Evolutionary conservation across 1,140 invertebrate genomes (phyloP), one percentile per base, ranked within the genome.

Genomic region (Penaeus vannamei): DNA sequence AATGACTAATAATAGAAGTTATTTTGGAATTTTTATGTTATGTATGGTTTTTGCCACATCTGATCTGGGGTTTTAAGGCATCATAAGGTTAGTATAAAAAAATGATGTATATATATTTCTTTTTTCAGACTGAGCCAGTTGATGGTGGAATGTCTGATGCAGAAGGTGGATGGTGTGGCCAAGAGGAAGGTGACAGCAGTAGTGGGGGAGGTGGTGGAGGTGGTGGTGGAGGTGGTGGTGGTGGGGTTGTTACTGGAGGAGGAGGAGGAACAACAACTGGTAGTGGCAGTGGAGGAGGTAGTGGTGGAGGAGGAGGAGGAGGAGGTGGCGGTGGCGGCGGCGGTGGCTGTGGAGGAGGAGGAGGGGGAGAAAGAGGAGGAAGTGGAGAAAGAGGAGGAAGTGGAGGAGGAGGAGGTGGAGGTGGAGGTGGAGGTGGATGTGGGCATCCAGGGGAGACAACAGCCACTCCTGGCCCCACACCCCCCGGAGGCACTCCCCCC

Each of bases 401-500:
- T 12, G 66, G 87, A 42, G 81, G 87, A 32, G 81, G 81, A 19
- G 82, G 87, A 7, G 81, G 87, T 22, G 62, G 66, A 29, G 66
- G 81, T 17, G 81, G 81, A 5, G 87, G 80, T 60, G 84, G 69
- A 23, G 84, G 84, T 32, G 72, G 85, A 23, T n/a, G 86, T 77
- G 59, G 77, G 79, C 53, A 61, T 20, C 81, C 59, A 23, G 85
- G 86, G 62, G 87, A 72, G 59, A 84, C 81, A 36, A 72, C 62
- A 36, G 29, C 86, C 26, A 72, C 87, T 36, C 87, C 87, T 53
- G 87, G 87, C 82, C 87, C 59, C 87, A 89, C 87, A 42, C 87
- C 87, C 64, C 87, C 87, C 59, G 87, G 87, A 76, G 87, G 66
- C 19, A 89, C 87, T 20, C 87, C 87, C 87, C 86, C 86, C 29